These are phyloP conservation scores for Auanema freiburgensis DNA, from an alignment of 2,888 invertebrate genomes.

Conservation along the genomic window DNA sequence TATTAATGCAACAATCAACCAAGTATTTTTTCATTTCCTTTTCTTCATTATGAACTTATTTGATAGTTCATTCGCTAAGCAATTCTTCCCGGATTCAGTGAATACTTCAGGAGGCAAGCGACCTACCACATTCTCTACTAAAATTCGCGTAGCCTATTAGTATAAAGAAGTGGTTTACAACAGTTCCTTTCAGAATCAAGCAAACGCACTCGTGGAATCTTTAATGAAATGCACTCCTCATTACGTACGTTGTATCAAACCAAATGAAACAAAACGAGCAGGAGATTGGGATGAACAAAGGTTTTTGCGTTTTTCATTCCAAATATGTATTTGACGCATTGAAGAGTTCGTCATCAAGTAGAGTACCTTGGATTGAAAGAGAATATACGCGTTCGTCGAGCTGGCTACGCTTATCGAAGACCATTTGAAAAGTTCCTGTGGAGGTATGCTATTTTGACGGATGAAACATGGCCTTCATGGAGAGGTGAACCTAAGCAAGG, in stretches of 20 bases:
- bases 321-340: constrained; percentile 6
- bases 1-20: constrained; percentile 73
- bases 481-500: constrained; percentile 70
- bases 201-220: constrained; percentile 73
- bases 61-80: constrained; percentile 70
- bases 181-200: constrained; percentile 70
- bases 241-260: constrained; percentile 76
- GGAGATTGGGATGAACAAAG: constrained; percentile 73
- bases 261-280: constrained; percentile 74
- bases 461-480: constrained; percentile 72
- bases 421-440: constrained; percentile 62
- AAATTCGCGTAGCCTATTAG: constrained; percentile 72
- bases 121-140: constrained; percentile 74
- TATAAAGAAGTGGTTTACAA: no score
- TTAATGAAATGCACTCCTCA: constrained; percentile 75
- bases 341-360: constrained; percentile 73
- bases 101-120: constrained; percentile 67
- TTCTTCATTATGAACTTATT: constrained; percentile 6
- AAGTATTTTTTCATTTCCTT: constrained; percentile 67
- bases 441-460: constrained; percentile 73
- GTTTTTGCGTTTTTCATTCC: constrained; percentile 34
- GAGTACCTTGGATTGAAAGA: constrained; percentile 75
- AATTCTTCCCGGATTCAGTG: constrained; percentile 72
- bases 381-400: constrained; percentile 74
- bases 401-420: constrained; percentile 73